Base-by-base conservation (phyloP, 1,140 invertebrate species). In the Odontomachus brunneus region DNA sequence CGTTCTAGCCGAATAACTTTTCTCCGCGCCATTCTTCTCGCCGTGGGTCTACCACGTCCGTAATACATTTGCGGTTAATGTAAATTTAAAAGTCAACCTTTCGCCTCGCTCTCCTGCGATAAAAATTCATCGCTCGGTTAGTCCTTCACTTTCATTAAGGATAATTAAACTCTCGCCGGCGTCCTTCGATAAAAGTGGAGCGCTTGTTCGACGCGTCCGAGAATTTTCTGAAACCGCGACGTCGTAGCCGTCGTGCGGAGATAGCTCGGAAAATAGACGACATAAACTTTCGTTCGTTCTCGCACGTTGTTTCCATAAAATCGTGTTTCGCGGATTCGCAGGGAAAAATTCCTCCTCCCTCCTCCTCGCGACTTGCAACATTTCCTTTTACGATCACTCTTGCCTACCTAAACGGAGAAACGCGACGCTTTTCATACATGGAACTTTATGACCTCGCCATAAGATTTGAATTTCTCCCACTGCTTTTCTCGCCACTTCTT, bases 11-110 rank as follows among this genome's bases (percentile, higher is more conserved):
- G 82, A 85, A 85, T 83, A 83, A 86, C 62, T 84, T 74, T 78
- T 22, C 69, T 73, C 0, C 48, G 15, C 38, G 12, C 38, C 44
- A 84, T 87, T 87, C 85, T 80, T 87, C n/a, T n/a, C 72, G 17
- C 33, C 62, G 55, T 65, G 29, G 38, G 73, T 69, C 59, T 74
- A 80, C 71, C 62, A 38, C 74, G 51, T 55, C 62, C 60, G 82
- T 71, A 82, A 84, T 84, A 83, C 82, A 84, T 78, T 87, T 63
- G 76, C 63, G 44, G 82, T 65, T 84, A 87, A 87, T 87, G 85
- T 83, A 87, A 87, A 87, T 86, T 81, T 73, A 71, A 65, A 78
- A 80, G 67, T 66, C 38, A 73, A 48, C 66, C 59, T 60, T 49
- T 60, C 72, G 62, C 69, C 83, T 87, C 81, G 76, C 44, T 71